These are phyloP conservation scores for Hemitrygon akajei DNA, from an alignment of 2,797 vertebrate species.

Conservation along the genomic window DNA sequence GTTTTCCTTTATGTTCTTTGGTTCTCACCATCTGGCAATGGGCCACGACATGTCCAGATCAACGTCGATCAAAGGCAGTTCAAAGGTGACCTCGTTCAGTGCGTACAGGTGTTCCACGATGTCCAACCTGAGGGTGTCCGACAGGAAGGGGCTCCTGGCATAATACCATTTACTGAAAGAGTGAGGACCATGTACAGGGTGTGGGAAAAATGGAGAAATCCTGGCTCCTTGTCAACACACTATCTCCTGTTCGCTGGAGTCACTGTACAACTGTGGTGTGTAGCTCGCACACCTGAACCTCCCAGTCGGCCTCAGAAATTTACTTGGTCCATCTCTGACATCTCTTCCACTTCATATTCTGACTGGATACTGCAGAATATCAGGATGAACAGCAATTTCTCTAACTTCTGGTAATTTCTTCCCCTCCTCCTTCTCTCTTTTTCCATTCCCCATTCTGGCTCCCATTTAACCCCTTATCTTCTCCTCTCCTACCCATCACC, in stretches of 20 bases:
- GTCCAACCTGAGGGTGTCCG: conserved; percentile 45
- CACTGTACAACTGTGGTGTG: background rate
- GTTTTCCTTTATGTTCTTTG: background rate
- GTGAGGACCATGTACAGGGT: conserved; percentile 30
- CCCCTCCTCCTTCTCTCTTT: too few relatives aligned
- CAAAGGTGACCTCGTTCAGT: conserved; percentile 53
- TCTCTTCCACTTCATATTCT: too few relatives aligned
- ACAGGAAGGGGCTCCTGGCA: conserved; percentile 56
- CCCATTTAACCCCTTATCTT: too few relatives aligned
- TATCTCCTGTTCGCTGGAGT: rapidly evolving
- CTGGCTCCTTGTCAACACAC: background rate
- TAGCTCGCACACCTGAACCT: background rate
- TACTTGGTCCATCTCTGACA: too few relatives aligned
- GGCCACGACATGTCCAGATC: conserved; percentile 61
- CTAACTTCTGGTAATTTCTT: too few relatives aligned
- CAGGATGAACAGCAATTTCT: too few relatives aligned
- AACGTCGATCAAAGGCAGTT: conserved; percentile 48
- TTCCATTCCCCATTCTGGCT: too few relatives aligned
- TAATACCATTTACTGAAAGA: conserved; percentile 59
- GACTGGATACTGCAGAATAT: too few relatives aligned
- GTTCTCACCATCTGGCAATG: conserved; percentile 55
- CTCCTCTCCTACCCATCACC: too few relatives aligned
- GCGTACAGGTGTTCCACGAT: conserved; percentile 56
- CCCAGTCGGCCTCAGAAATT: background rate
- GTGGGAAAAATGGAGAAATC: background rate